phyloP scores from a whole-genome alignment of 2,797 vertebrate genomes.

The Aythya fuligula region DNA sequence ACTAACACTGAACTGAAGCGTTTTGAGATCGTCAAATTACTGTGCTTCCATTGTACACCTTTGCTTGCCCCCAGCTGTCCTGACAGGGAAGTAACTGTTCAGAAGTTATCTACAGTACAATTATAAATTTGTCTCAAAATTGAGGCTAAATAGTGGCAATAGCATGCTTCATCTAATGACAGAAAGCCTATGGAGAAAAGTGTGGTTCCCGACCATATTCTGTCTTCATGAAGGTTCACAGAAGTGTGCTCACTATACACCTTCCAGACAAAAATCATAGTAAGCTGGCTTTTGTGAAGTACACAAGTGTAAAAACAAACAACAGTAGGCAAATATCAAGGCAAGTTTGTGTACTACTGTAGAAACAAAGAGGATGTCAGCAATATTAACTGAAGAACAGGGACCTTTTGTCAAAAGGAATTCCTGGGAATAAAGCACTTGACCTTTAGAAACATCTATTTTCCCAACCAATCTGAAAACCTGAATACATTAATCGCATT shows the following conservation, averaged over 20 bases:
- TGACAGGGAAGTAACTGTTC: neutral
- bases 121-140: neutral
- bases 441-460: neutral
- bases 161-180: neutral
- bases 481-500: neutral
- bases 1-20: neutral
- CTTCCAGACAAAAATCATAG: neutral
- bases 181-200: neutral
- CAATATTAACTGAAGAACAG: neutral
- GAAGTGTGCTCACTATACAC: neutral
- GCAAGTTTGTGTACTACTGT: neutral
- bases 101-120: accelerated
- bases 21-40: neutral
- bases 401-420: neutral
- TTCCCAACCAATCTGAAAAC: neutral
- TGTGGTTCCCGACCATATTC: neutral
- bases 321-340: neutral
- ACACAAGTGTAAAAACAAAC: too few species aligned
- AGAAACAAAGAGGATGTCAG: neutral
- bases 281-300: neutral
- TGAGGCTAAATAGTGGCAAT: neutral
- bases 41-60: neutral
- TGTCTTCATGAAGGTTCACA: neutral
- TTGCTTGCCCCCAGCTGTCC: neutral
- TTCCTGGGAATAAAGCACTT: neutral